Percentiles rank a stretch among this genome's conserved stretches.
Conservation (phyloP, 2,113 vertebrate genomes). For the Synodontis membranacea region DNA sequence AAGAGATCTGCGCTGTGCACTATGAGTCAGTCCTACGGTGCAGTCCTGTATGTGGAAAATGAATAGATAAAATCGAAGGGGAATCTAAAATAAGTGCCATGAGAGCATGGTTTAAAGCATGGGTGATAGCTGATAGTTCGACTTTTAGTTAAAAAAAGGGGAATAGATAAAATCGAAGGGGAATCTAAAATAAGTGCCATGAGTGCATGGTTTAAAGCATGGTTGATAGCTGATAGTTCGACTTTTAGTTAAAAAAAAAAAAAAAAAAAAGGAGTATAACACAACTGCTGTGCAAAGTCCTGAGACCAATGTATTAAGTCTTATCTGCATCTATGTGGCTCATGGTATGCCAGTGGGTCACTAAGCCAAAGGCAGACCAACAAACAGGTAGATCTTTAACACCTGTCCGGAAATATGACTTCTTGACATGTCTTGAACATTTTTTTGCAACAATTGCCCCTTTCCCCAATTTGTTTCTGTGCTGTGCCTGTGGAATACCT, state of each 20-base stretch:
- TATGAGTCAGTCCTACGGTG: conserved; percentile 7
- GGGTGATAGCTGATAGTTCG: background rate
- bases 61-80: background rate
- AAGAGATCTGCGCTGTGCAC: conserved; percentile 3
- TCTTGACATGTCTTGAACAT: conserved; percentile 11
- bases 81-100: too few relatives aligned
- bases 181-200: too few relatives aligned
- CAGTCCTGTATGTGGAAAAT: background rate
- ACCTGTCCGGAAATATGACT: conserved; percentile 12
- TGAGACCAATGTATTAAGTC: background rate
- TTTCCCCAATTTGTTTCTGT: background rate
- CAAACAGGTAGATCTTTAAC: background rate
- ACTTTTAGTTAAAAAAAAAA: too few relatives aligned
- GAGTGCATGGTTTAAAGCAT: too few relatives aligned
- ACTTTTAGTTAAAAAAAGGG: too few relatives aligned
- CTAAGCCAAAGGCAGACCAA: background rate
- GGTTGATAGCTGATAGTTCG: too few relatives aligned
- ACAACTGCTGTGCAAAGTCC: background rate
- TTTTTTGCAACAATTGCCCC: background rate
- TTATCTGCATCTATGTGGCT: conserved; percentile 2
- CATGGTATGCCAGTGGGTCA: conserved; percentile 23
- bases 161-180: too few relatives aligned
- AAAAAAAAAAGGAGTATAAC: background rate
- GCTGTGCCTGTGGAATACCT: background rate
- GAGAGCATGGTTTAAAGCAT: background rate